Conservation (phyloP, 2,888 invertebrate genomes). For the Zele albiditarsus region DNA sequence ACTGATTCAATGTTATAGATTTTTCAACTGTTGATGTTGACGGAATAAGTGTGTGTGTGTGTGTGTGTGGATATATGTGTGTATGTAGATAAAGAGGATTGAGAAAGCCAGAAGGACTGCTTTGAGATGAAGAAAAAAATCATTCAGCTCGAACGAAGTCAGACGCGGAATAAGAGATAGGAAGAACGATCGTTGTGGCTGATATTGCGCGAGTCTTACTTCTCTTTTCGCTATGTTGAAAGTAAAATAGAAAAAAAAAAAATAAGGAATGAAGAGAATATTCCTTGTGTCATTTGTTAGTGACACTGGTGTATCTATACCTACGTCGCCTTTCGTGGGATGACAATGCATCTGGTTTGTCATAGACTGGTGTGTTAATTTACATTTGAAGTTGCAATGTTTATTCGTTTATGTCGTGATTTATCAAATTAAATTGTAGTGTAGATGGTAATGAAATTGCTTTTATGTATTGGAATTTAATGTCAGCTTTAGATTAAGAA, state of each 20-base stretch:
- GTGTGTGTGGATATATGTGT: not conserved
- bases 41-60: not conserved
- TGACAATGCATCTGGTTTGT: slow-evolving; percentile 53
- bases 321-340: slow-evolving; percentile 44
- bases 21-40: not conserved
- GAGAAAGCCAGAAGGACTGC: not conserved
- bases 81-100: not conserved
- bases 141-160: not conserved
- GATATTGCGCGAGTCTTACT: not conserved
- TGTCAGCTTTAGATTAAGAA: too few species aligned
- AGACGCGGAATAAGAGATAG: slow-evolving; percentile 2
- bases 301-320: slow-evolving; percentile 46
- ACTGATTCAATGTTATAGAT: not conserved
- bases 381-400: not conserved
- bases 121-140: not conserved
- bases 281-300: slow-evolving; percentile 59
- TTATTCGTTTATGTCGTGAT: not conserved
- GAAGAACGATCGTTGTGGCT: not conserved
- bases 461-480: too few species aligned
- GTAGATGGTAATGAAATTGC: too few species aligned
- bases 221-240: not conserved
- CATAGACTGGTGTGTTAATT: slow-evolving; percentile 37
- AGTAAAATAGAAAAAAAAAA: slow-evolving; percentile 8
- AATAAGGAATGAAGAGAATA: slow-evolving; percentile 34
- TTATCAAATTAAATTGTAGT: slow-evolving; percentile 8